Base-by-base conservation (phyloP, 2,888 invertebrate species). In the Ypsolopha scabrella region DNA sequence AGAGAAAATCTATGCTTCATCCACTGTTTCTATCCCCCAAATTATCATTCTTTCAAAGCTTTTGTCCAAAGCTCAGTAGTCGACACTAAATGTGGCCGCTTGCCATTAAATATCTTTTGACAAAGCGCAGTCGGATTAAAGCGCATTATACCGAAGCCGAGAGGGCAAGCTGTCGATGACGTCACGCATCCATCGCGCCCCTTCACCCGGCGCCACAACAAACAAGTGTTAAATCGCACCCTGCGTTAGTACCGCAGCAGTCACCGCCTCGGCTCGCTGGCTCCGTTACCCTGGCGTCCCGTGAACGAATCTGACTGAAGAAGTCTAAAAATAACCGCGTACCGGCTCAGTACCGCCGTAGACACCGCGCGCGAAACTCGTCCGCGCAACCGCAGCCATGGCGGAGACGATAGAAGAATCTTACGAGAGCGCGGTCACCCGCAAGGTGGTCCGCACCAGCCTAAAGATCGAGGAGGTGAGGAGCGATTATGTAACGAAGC, bases 401-500 rank as follows among this genome's bases (percentile, higher is more conserved):
- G 90, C 89, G 88, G 90, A 90, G 79, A 91, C 91, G 65, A 89
- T 91, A 73, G 91, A 91, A 80, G 91, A 91, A 77, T 82, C 87
- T 63, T 91, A 90, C 87, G 90, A 91, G 80, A 89, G 88, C 72
- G 89, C 90, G 83, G 89, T 91, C 83, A 89, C 90, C 76, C 88
- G 91, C 74, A 91, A 91, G 85, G 88, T 90, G 80, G 88, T 90
- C 77, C 88, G 90, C 83, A 90, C 88, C 72, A 91, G 87, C 83
- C 88, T 90, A 85, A 91, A 90, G 87, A 91, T 91, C 77, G 88
- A 91, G 87, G 91, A 91, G 90, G 91, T 91, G 89, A 89, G 89
- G 77, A 68, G 69, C 68, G 63, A 76, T 79, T 82, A 81, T 75
- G 76, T 80, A 80, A 79, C 70, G 64, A 24, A 72, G 70, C 67